phyloP scores from a whole-genome alignment of 2,888 invertebrate genomes.

The Morpho helenor region DNA sequence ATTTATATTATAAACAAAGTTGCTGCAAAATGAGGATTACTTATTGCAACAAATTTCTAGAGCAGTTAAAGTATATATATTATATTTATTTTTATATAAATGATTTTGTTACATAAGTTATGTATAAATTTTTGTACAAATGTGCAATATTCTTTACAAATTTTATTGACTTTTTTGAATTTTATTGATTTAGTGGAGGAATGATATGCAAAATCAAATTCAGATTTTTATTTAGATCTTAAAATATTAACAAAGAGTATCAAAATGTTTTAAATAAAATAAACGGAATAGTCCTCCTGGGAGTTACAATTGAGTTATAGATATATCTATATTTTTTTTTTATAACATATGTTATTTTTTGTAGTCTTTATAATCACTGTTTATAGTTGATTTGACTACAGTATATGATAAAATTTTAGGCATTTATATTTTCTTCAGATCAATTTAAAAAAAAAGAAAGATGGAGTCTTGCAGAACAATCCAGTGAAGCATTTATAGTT shows the following conservation, averaged over 20 bases:
- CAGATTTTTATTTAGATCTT: no score
- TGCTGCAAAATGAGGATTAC: slow-evolving; percentile 52
- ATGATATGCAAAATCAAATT: no score
- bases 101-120: slow-evolving; percentile 6
- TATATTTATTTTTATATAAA: slow-evolving; percentile 15
- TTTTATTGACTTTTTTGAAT: slow-evolving; percentile 7
- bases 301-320: slow-evolving; percentile 8
- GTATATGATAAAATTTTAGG: slow-evolving; percentile 19
- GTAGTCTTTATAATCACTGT: slow-evolving; percentile 22
- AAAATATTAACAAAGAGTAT: no score
- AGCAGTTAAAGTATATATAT: slow-evolving; percentile 36
- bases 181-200: background rate
- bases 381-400: slow-evolving; percentile 26
- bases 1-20: slow-evolving; percentile 49
- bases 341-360: slow-evolving; percentile 11
- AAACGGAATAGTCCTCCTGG: slow-evolving; percentile 7
- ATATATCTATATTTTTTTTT: slow-evolving; percentile 12
- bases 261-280: background rate
- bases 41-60: slow-evolving; percentile 45
- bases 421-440: slow-evolving; percentile 24
- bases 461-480: no score
- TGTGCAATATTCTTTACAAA: slow-evolving; percentile 21
- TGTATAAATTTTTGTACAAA: slow-evolving; percentile 14
- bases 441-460: no score
- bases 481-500: no score